These are phyloP conservation scores for Mixornis gularis DNA, from an alignment of 2,113 vertebrate genomes.

Conservation along the genomic window DNA sequence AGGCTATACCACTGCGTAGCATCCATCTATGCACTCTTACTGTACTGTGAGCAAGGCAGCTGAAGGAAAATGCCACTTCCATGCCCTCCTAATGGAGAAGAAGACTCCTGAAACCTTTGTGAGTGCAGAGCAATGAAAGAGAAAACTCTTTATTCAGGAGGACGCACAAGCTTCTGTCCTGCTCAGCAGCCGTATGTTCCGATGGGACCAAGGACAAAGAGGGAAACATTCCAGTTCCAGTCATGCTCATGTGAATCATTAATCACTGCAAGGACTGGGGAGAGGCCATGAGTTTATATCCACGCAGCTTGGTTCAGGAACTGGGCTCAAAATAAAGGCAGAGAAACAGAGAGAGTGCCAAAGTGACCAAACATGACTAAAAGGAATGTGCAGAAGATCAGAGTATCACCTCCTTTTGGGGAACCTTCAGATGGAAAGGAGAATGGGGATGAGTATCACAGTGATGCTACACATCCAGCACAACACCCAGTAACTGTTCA, in stretches of 20 bases:
- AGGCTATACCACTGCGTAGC: not conserved
- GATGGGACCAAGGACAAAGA: not conserved
- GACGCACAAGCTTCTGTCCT: not conserved
- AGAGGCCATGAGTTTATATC: not conserved
- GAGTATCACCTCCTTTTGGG: not conserved
- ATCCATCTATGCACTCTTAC: not conserved
- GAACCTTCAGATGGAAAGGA: accelerated
- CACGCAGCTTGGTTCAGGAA: not conserved
- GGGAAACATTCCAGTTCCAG: slow-evolving; percentile 4
- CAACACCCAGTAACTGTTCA: not conserved
- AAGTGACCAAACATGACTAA: not conserved
- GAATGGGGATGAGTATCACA: not conserved
- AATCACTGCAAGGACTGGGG: not conserved
- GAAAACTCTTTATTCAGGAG: not conserved
- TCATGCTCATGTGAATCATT: slow-evolving; percentile 39
- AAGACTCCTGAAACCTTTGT: not conserved
- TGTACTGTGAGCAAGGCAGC: accelerated
- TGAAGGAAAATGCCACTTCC: not conserved
- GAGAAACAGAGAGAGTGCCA: not conserved
- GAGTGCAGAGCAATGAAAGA: not conserved
- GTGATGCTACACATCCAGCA: not conserved
- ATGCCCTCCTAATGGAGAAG: not conserved
- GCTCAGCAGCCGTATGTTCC: not conserved
- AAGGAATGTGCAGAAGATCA: not conserved
- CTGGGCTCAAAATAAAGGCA: not conserved